Evolutionary conservation across 2,113 vertebrate species (phyloP).

Genomic region (Oncorhynchus gorbuscha): DNA sequence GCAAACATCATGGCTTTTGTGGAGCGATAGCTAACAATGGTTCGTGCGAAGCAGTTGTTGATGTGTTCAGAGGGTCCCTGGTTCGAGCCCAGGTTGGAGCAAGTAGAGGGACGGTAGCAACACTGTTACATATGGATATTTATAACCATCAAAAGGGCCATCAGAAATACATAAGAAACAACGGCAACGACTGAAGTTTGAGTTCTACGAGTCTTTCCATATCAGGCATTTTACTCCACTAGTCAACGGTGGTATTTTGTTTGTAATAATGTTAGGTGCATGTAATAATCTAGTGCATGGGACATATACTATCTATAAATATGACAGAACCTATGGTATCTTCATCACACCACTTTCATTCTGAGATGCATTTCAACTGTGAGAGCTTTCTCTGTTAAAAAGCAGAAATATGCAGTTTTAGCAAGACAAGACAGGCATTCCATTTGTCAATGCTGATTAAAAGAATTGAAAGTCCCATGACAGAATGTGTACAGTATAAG

Average conservation of each 20-base stretch:
- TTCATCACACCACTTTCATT: conserved; percentile 6
- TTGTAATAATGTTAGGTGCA: neutral
- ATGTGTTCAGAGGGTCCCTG: too few relatives aligned
- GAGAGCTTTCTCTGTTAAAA: neutral
- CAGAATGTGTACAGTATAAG: neutral
- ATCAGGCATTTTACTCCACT: neutral
- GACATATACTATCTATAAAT: too few relatives aligned
- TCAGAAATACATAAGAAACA: conserved; percentile 21
- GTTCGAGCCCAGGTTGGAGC: too few relatives aligned
- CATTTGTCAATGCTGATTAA: neutral
- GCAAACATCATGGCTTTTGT: too few relatives aligned
- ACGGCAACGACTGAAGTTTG: neutral
- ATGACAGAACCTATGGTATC: neutral
- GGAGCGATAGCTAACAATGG: too few relatives aligned
- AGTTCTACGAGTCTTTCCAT: neutral
- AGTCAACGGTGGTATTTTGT: neutral
- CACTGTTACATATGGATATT: conserved; percentile 12
- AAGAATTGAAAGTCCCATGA: neutral
- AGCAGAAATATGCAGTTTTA: neutral
- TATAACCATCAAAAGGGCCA: conserved; percentile 14
- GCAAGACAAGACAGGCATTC: neutral
- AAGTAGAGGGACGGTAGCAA: too few relatives aligned
- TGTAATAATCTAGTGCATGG: too few relatives aligned
- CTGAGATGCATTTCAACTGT: neutral
- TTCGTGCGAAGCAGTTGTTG: too few relatives aligned